These are phyloP conservation scores for Athetis lepigone DNA, from an alignment of 2,888 invertebrate species.

Conservation along the genomic window DNA sequence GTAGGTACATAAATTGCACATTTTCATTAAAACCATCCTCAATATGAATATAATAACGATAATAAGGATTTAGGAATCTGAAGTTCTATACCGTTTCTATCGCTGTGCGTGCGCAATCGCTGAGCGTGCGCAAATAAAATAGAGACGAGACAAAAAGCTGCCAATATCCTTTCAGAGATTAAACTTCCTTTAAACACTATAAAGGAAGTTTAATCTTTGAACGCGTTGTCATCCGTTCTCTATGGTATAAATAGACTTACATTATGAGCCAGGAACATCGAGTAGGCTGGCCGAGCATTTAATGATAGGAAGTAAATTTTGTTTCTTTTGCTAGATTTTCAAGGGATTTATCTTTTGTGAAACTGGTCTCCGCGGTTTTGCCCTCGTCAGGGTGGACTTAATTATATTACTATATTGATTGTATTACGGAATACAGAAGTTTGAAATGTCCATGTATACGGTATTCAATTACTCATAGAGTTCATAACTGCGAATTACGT, in stretches of 20 bases:
- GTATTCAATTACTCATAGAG: too few species aligned
- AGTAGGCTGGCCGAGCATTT: not conserved
- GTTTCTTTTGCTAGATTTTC: not conserved
- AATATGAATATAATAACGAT: too few species aligned
- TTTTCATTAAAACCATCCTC: too few species aligned
- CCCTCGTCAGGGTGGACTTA: too few species aligned
- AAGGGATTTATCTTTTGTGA: too few species aligned
- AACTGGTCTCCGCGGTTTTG: too few species aligned
- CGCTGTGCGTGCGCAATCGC: not conserved
- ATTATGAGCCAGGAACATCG: slow-evolving; percentile 1
- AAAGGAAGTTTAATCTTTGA: too few species aligned
- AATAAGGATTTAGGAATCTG: not conserved
- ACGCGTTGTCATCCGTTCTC: slow-evolving; percentile 46
- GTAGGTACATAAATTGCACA: too few species aligned
- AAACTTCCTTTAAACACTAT: slow-evolving; percentile 58
- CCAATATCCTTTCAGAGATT: slow-evolving; percentile 53
- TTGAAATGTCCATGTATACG: too few species aligned
- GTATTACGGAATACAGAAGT: too few species aligned
- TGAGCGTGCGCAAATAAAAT: slow-evolving; percentile 3
- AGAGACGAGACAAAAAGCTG: slow-evolving; percentile 28
- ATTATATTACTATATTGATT: too few species aligned
- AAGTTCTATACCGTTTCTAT: not conserved
- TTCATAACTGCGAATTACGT: too few species aligned
- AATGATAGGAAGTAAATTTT: not conserved
- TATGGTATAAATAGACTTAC: slow-evolving; percentile 1